A percentile compares a stretch with the other conserved stretches of the same genome.
Evolutionary conservation across 2,113 vertebrate genomes (phyloP).

Genomic region (Bolborhynchus lineola): DNA sequence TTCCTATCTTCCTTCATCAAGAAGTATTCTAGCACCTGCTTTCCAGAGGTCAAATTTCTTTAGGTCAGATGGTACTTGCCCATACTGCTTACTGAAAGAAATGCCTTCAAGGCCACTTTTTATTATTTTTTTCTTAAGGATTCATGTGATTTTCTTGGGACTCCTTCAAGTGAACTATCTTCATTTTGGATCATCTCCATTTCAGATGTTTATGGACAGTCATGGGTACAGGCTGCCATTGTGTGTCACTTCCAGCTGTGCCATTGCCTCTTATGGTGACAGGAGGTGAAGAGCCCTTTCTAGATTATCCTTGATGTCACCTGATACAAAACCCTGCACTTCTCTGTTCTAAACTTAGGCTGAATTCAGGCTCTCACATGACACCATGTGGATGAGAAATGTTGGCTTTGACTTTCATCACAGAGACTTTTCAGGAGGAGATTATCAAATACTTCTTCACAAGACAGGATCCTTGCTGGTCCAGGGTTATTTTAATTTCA

Average conservation of each 20-base stretch:
- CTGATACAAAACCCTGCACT: accelerated
- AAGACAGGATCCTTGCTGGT: neutral
- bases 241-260: accelerated
- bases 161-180: neutral
- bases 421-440: neutral
- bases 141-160: neutral
- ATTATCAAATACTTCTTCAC: neutral
- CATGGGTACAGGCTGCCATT: neutral
- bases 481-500: neutral
- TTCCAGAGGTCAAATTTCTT: neutral
- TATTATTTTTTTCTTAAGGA: neutral
- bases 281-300: neutral
- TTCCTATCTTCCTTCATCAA: neutral
- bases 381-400: neutral
- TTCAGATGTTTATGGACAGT: neutral
- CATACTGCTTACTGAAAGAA: neutral
- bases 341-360: neutral
- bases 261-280: neutral
- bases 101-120: neutral
- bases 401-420: neutral
- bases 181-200: neutral
- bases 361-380: neutral
- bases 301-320: neutral
- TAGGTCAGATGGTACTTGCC: neutral
- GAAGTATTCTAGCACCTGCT: neutral